Conservation (phyloP, 2,113 vertebrate species). For the Turnix velox region DNA sequence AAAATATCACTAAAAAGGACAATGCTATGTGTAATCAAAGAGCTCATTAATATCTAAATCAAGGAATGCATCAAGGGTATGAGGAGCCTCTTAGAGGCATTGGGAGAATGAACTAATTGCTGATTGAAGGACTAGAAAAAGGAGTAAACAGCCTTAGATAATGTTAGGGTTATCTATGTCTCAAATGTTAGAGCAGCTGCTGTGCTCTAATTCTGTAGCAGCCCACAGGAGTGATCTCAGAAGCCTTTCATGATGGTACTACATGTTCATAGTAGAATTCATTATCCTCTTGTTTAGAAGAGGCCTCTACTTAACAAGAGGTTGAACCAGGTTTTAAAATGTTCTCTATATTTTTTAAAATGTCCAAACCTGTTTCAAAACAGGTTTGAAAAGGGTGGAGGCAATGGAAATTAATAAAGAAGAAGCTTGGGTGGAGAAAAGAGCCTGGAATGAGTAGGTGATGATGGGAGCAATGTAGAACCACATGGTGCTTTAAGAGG, state of each 20-base stretch:
- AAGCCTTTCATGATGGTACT: background rate
- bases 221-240: background rate
- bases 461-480: background rate
- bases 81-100: background rate
- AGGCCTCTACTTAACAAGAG: background rate
- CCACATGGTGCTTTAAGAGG: fast-evolving
- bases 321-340: background rate
- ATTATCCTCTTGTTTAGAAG: background rate
- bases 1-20: background rate
- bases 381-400: background rate
- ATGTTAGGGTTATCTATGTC: background rate
- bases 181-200: background rate
- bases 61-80: background rate
- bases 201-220: background rate
- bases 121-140: background rate
- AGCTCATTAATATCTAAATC: background rate
- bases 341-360: background rate
- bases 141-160: background rate
- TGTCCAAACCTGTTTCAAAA: background rate
- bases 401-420: background rate
- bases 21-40: background rate
- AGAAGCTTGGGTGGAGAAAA: background rate
- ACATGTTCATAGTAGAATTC: background rate
- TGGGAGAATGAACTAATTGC: background rate
- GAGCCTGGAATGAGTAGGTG: background rate